Percentiles rank a stretch among this genome's conserved stretches.
phyloP scores from a whole-genome alignment of 2,113 vertebrate species.

The Cheilinus undulatus region DNA sequence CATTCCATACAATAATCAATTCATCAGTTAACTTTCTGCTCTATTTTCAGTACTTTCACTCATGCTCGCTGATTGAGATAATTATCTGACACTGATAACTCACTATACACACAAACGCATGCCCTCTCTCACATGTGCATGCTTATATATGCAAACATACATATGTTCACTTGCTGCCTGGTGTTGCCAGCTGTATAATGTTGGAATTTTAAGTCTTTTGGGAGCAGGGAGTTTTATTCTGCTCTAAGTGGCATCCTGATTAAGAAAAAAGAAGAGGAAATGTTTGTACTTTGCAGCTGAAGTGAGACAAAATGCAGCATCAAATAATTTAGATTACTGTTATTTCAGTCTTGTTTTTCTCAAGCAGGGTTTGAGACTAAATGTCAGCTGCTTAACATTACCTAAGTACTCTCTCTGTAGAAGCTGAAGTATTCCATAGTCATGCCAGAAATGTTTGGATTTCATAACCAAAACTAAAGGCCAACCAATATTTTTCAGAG shows the following conservation, averaged over 20 bases:
- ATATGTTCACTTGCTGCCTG: constrained; percentile 18
- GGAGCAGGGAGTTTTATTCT: background rate
- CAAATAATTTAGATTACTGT: background rate
- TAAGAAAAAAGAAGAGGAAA: background rate
- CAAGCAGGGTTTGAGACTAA: background rate
- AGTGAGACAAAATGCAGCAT: constrained; percentile 15
- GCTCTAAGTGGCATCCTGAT: background rate
- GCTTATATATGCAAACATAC: background rate
- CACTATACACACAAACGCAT: background rate
- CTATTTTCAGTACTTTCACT: too few species aligned
- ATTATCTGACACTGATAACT: constrained; percentile 27
- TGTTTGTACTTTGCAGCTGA: background rate
- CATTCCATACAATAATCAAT: too few species aligned
- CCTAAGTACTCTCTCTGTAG: too few species aligned
- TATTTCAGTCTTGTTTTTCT: background rate
- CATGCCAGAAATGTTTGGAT: too few species aligned
- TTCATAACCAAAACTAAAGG: too few species aligned
- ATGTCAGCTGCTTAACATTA: background rate
- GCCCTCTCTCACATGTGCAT: background rate
- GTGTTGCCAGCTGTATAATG: constrained; percentile 35
- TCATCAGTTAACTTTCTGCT: too few species aligned
- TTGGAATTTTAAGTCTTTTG: constrained; percentile 12
- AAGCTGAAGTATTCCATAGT: too few species aligned
- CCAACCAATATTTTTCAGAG: too few species aligned
- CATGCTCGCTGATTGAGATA: too few species aligned